These are phyloP conservation scores for Helogale parvula DNA, from an alignment of 2,113 vertebrate genomes.

Conservation along the genomic window DNA sequence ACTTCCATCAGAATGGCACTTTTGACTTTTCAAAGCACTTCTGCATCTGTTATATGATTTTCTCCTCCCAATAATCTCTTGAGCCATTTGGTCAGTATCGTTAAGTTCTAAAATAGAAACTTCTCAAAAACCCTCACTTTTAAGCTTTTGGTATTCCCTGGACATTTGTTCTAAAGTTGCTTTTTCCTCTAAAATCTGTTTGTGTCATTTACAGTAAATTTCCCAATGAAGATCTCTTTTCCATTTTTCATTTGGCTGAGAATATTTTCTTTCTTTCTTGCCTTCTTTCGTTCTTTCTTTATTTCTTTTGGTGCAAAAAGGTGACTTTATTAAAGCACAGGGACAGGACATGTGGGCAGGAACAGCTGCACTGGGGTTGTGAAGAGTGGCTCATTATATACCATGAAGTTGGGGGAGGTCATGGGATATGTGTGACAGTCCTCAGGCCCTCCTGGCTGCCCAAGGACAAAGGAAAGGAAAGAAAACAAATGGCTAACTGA, in stretches of 20 bases:
- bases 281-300: too few species aligned
- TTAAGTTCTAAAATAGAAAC: background rate
- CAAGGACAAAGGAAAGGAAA: too few species aligned
- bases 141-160: background rate
- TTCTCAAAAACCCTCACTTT: background rate
- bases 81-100: background rate
- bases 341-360: too few species aligned
- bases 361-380: too few species aligned
- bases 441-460: too few species aligned
- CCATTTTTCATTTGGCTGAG: background rate
- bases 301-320: too few species aligned
- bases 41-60: background rate
- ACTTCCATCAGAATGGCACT: background rate
- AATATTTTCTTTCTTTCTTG: background rate
- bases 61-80: background rate
- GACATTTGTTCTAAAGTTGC: background rate
- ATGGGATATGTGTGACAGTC: too few species aligned
- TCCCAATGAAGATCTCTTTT: background rate
- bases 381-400: too few species aligned
- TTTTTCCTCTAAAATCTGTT: slow-evolving; percentile 32
- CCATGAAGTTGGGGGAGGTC: too few species aligned
- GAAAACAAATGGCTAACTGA: too few species aligned
- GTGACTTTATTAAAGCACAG: too few species aligned
- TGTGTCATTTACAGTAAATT: background rate
- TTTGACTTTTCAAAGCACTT: background rate